A percentile compares a stretch with the other conserved stretches of the same genome.
Evolutionary conservation across 2,797 vertebrate species (phyloP).

Genomic region (Phylloscopus collybita): DNA sequence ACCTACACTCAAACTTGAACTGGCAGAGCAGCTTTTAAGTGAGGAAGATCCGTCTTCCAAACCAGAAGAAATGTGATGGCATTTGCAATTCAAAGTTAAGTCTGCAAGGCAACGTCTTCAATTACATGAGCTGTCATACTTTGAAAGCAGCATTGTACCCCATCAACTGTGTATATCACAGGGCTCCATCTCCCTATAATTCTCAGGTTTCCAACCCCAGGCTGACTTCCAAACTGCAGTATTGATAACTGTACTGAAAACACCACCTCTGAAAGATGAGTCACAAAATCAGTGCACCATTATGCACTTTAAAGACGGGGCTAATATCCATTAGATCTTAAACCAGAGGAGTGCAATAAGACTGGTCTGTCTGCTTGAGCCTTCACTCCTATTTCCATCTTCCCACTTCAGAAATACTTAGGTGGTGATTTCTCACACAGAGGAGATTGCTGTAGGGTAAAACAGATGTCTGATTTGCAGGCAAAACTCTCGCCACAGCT

Average conservation of each 20-base stretch:
- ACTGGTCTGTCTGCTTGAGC: neutral
- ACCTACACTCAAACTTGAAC: constrained; percentile 6
- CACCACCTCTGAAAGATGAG: neutral
- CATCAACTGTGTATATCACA: neutral
- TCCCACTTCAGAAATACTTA: neutral
- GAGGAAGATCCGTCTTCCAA: neutral
- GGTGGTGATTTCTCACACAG: neutral
- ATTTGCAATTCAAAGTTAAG: constrained; percentile 54
- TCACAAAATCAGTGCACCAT: neutral
- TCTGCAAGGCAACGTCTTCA: constrained; percentile 5
- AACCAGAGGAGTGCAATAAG: neutral
- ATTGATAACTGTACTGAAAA: neutral
- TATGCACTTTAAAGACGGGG: neutral
- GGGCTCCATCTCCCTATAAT: neutral
- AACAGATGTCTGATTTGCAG: neutral
- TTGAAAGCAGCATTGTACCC: neutral
- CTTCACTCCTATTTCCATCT: neutral
- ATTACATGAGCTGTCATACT: constrained; percentile 9
- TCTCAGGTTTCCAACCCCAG: neutral
- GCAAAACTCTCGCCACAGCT: neutral
- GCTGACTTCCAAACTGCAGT: neutral
- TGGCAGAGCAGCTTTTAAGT: constrained; percentile 3
- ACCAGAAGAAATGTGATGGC: constrained; percentile 4
- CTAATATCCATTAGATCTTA: neutral
- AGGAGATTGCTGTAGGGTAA: neutral